Conservation (phyloP, 1,140 invertebrate genomes). For the Ceratina japonica region DNA sequence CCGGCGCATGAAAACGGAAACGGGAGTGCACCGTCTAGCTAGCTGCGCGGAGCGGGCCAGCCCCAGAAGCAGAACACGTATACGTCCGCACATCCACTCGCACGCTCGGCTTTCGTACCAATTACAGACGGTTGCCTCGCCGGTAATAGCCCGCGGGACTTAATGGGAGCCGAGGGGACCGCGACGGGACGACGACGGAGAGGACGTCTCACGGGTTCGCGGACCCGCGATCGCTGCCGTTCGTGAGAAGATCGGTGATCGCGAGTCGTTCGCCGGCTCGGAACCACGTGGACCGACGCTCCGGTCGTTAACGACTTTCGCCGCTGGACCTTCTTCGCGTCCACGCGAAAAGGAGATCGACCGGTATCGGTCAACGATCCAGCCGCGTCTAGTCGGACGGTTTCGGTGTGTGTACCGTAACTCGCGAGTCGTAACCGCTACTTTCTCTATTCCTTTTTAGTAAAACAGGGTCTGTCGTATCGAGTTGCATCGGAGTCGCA, state of each 20-base stretch:
- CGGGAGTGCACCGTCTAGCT: constrained; percentile 42
- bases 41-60: background rate
- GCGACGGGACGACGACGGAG: background rate
- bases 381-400: too few relatives aligned
- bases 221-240: background rate
- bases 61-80: constrained; percentile 7
- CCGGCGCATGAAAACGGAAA: constrained; percentile 49
- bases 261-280: constrained; percentile 15
- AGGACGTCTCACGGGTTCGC: constrained; percentile 18
- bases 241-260: constrained; percentile 30
- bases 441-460: too few relatives aligned
- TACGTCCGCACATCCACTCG: constrained; percentile 23
- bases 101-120: constrained; percentile 52
- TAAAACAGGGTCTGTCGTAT: too few relatives aligned
- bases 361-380: too few relatives aligned
- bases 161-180: constrained; percentile 17
- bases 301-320: background rate
- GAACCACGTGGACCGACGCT: constrained; percentile 14
- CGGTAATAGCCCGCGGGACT: constrained; percentile 39
- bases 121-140: constrained; percentile 51
- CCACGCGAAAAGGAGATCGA: background rate
- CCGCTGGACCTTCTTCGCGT: background rate
- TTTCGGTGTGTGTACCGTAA: too few relatives aligned
- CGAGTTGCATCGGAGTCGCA: too few relatives aligned
- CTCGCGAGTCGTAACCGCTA: too few relatives aligned